phyloP scores from a whole-genome alignment of 2,797 vertebrate genomes.

The Babyrousa celebensis region DNA sequence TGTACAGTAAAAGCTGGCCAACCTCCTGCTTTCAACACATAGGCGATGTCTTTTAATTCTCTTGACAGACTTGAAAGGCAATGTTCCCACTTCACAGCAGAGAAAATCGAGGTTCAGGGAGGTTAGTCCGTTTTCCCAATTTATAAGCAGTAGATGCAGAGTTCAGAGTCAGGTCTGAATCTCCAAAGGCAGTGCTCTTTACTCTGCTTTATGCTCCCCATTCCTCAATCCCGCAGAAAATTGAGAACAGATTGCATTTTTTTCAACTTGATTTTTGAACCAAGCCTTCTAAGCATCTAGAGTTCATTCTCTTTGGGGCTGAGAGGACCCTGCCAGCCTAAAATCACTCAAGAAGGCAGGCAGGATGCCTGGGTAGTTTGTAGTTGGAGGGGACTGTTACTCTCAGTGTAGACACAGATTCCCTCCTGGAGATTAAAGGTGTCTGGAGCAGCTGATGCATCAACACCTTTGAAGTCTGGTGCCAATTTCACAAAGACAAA shows the following conservation, averaged over 20 bases:
- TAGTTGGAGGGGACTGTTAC: neutral
- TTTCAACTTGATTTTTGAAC: conserved; percentile 17
- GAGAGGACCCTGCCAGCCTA: neutral
- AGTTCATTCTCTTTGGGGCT: neutral
- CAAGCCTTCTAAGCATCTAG: neutral
- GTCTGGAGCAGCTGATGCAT: conserved; percentile 62
- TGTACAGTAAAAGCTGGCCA: neutral
- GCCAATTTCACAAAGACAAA: conserved; percentile 54
- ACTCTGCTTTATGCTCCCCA: no score
- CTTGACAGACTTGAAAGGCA: neutral
- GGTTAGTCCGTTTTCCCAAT: neutral
- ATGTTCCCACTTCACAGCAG: neutral
- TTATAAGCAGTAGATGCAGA: neutral
- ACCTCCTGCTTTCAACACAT: neutral
- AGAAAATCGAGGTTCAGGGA: neutral
- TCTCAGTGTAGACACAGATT: neutral
- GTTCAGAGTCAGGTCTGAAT: neutral
- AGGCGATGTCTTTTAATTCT: neutral
- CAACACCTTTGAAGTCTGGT: conserved; percentile 71
- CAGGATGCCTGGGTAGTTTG: neutral
- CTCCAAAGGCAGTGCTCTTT: neutral
- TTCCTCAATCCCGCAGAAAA: neutral
- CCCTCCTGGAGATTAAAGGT: conserved; percentile 57
- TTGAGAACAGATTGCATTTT: neutral
- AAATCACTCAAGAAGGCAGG: neutral